Base-by-base conservation (phyloP, 2,797 vertebrate genomes). In the Poeciliopsis turneri region DNA sequence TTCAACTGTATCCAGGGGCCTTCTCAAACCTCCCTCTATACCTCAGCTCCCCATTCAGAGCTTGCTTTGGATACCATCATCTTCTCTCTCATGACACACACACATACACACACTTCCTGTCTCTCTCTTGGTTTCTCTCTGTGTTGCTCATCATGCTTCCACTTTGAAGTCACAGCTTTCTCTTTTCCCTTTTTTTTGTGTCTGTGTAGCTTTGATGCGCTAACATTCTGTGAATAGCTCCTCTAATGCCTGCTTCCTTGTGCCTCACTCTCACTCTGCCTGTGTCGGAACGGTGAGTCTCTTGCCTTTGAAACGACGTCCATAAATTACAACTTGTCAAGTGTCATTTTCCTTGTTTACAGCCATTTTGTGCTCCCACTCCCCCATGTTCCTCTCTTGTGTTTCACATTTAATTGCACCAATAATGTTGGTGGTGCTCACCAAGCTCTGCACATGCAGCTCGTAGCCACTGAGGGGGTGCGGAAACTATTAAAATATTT, bases 291-390 rank as follows among this genome's bases (percentile, higher is more conserved):
- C 85, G 88, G 91, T 88, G 90, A 92, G 92, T 92, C 85, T 93
- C 88, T 88, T 89, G 85, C 89, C 86, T 95, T 94, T 95, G 92
- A 95, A 95, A 95, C 86, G 28, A 89, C 89, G 88, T 93, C 92
- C 92, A 95, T 95, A 95, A 96, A 95, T 96, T 95, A 95, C 95
- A 95, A 95, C 93, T 95, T 95, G 95, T 96, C 95, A 96, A 94
- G 93, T 95, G 95, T 95, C 94, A 94, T 95, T 95, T 95, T 94
- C 83, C 93, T 94, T 95, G 94, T 95, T 96, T 96, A 96, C 95
- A 95, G 90, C 92, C 95, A 93, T 95, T 95, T 95, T 93, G 92
- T 92, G 95, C 87, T 90, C 90, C 86, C 74, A 79, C 86, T 92
- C 90, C 91, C 89, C 83, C 83, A 23, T 93, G 92, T 91, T 95